Evolutionary conservation across 2,797 vertebrate genomes (phyloP).

Genomic region (Cephalopachus bancanus): DNA sequence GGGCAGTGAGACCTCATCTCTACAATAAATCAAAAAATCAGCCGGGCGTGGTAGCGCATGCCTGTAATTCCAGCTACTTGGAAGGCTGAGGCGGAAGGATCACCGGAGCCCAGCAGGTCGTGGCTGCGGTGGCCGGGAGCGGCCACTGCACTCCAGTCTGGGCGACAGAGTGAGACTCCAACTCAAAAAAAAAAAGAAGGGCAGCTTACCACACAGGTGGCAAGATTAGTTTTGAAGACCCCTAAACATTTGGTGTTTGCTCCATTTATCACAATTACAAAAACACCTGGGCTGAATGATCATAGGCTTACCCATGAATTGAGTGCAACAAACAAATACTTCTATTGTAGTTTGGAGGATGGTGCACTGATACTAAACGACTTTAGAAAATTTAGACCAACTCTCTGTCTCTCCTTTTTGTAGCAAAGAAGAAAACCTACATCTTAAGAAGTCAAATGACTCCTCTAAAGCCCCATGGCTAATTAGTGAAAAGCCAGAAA

Average conservation of each 20-base stretch:
- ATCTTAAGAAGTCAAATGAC: neutral
- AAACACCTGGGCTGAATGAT: conserved; percentile 61
- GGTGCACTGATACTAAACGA: neutral
- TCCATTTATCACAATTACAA: conserved; percentile 78
- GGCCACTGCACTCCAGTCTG: too few relatives aligned
- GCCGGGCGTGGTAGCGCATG: too few relatives aligned
- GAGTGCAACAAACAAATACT: neutral
- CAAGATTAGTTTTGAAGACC: conserved; percentile 41
- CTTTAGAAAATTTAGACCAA: neutral
- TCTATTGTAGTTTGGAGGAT: conserved; percentile 1
- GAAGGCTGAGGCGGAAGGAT: too few relatives aligned
- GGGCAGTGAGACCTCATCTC: too few relatives aligned
- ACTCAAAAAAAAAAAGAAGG: too few relatives aligned
- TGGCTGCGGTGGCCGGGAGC: too few relatives aligned
- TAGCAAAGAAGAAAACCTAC: neutral
- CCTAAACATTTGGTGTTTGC: conserved; percentile 50
- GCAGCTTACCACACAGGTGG: conserved; percentile 25
- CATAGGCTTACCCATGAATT: conserved; percentile 1
- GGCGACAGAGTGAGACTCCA: too few relatives aligned
- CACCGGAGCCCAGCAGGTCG: too few relatives aligned
- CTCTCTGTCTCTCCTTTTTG: neutral
- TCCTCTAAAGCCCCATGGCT: neutral
- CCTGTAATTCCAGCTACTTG: too few relatives aligned
- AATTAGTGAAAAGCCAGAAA: neutral
- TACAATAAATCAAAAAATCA: too few relatives aligned